Conservation (phyloP, 92 coral and sea anemone genomes). For the Epizoanthus rinbou region DNA sequence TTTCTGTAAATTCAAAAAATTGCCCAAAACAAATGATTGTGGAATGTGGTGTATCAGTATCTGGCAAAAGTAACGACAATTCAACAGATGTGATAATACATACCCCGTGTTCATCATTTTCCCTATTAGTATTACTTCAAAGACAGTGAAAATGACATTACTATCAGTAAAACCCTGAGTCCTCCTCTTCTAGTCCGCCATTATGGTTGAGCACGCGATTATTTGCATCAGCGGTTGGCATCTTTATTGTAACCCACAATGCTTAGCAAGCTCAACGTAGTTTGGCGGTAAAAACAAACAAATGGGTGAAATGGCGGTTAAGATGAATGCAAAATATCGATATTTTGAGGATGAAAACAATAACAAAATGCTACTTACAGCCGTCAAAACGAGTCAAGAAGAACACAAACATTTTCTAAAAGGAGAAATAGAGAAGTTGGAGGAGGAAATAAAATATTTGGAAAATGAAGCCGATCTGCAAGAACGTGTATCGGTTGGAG, state of each 20-base stretch:
- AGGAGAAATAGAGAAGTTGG: conserved; percentile 65
- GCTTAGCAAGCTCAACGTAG: neutral
- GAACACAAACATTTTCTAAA: conserved; percentile 59
- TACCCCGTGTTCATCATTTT: conserved; percentile 73
- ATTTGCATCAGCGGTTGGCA: conserved; percentile 4
- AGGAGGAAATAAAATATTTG: conserved; percentile 63
- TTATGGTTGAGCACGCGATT: conserved; percentile 50
- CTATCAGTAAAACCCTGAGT: conserved; percentile 20
- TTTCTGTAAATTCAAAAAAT: conserved; percentile 63
- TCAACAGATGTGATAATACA: conserved; percentile 7
- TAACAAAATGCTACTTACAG: conserved; percentile 38
- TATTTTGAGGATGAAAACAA: conserved; percentile 30
- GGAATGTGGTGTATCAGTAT: no score
- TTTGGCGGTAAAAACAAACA: conserved; percentile 46
- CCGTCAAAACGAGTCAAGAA: conserved; percentile 44
- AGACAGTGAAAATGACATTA: no score
- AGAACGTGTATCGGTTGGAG: conserved; percentile 50
- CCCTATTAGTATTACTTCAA: neutral
- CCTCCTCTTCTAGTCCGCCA: neutral
- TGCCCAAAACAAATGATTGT: no score
- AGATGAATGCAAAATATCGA: conserved; percentile 26
- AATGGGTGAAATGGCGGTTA: conserved; percentile 65
- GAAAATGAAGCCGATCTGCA: conserved; percentile 64
- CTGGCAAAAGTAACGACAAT: neutral
- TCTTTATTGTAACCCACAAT: neutral